Percentiles rank a stretch among this genome's conserved stretches.
These are phyloP conservation scores for Hippocampus abdominalis DNA, from an alignment of 2,113 vertebrate species.

Conservation along the genomic window DNA sequence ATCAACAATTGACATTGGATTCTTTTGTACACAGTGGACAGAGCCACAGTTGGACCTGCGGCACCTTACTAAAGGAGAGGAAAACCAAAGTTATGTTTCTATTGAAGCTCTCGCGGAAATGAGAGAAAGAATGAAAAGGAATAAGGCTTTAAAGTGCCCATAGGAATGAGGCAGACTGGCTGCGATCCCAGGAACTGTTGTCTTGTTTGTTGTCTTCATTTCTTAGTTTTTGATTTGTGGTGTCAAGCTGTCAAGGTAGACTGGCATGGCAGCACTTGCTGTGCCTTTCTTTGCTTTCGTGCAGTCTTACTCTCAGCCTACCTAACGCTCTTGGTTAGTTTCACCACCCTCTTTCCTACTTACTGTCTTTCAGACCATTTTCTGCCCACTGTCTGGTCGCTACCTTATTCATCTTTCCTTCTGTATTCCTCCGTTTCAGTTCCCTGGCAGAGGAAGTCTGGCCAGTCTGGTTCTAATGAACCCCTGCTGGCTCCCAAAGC, in stretches of 20 bases:
- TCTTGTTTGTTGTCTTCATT: constrained; percentile 65
- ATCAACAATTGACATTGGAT: constrained; percentile 34
- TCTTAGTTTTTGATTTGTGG: constrained; percentile 59
- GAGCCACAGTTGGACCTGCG: constrained; percentile 38
- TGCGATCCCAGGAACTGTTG: constrained; percentile 52
- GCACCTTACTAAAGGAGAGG: constrained; percentile 28
- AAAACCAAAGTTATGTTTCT: constrained; percentile 51
- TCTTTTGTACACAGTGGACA: constrained; percentile 31
- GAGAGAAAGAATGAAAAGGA: constrained; percentile 53
- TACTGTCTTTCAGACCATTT: constrained; percentile 21
- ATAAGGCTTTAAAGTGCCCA: constrained; percentile 47
- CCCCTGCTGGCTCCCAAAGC: constrained; percentile 65
- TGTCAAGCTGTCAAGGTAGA: constrained; percentile 59
- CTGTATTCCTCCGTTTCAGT: constrained; percentile 39
- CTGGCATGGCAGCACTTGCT: constrained; percentile 34
- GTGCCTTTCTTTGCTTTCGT: constrained; percentile 36
- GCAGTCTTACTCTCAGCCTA: constrained; percentile 32
- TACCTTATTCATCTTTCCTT: constrained; percentile 34
- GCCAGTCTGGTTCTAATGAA: constrained; percentile 71
- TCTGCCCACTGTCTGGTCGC: constrained; percentile 35
- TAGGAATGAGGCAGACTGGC: constrained; percentile 55
- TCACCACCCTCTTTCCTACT: constrained; percentile 43
- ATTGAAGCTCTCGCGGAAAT: constrained; percentile 49
- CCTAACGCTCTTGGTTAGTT: constrained; percentile 28
- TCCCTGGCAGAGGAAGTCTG: constrained; percentile 59